Conservation (phyloP, 2,797 vertebrate genomes). For the Staurois parvus region DNA sequence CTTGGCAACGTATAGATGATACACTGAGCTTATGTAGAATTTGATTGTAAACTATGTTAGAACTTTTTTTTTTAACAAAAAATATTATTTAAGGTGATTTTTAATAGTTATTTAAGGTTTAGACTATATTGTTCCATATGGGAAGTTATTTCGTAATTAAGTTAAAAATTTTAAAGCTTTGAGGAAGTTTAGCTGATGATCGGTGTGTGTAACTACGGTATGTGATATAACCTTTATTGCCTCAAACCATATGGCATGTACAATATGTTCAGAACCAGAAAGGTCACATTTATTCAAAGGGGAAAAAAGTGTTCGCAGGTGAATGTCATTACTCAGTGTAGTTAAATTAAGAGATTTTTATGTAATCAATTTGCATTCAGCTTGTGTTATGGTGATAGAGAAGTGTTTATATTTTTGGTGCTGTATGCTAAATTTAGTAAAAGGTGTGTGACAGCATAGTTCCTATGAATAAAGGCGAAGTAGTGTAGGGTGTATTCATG, state of each 20-base stretch:
- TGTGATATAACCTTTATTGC: background rate
- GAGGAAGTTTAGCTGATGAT: background rate
- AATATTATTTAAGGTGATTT: no score
- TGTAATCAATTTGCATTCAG: no score
- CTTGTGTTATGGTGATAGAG: no score
- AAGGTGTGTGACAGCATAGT: no score
- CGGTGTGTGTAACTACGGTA: background rate
- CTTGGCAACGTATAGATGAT: background rate
- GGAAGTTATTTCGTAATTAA: background rate
- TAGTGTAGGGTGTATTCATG: no score
- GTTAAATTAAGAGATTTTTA: background rate
- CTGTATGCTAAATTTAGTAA: no score
- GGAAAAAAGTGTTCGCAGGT: background rate
- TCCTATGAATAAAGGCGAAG: no score
- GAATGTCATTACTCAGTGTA: background rate
- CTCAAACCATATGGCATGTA: conserved; percentile 1
- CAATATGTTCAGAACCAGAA: conserved; percentile 25
- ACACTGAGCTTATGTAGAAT: no score
- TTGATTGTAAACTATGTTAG: background rate
- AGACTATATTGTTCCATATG: background rate
- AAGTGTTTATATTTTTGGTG: no score
- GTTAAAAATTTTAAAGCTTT: background rate
- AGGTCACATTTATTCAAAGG: conserved; percentile 1
- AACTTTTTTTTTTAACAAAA: background rate
- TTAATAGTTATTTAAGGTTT: background rate